A percentile compares a stretch with the other conserved stretches of the same genome.
Conservation (phyloP, 2,888 invertebrate species). For the Epirrita christyi region DNA sequence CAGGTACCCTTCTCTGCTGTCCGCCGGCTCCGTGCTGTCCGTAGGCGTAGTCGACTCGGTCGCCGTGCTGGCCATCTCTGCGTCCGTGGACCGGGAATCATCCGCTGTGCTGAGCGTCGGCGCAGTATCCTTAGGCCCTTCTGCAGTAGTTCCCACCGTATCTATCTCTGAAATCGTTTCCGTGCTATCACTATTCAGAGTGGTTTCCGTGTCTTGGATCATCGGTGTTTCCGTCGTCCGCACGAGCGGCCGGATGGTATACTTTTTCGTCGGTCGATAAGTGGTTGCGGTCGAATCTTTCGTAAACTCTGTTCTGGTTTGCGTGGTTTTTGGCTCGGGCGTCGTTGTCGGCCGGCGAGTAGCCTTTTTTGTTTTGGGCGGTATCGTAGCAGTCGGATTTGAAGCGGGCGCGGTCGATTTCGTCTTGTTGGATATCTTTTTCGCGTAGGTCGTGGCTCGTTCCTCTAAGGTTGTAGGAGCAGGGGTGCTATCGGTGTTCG, state of each 20-base stretch:
- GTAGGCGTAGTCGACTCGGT: constrained; percentile 66
- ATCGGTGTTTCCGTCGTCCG: constrained; percentile 72
- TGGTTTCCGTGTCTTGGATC: constrained; percentile 75
- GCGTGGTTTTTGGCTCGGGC: constrained; percentile 64
- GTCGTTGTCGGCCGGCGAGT: constrained; percentile 70
- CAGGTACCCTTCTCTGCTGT: constrained; percentile 79
- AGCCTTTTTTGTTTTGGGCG: constrained; percentile 71
- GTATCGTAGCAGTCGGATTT: constrained; percentile 64
- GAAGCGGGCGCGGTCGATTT: constrained; percentile 70
- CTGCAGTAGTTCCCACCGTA: constrained; percentile 65
- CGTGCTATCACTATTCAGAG: constrained; percentile 79
- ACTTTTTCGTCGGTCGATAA: constrained; percentile 78
- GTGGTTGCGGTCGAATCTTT: constrained; percentile 66
- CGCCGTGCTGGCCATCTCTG: constrained; percentile 66
- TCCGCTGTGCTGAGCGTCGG: constrained; percentile 66
- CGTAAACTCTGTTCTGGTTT: constrained; percentile 63
- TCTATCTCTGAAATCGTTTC: constrained; percentile 74
- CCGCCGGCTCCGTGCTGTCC: constrained; percentile 74
- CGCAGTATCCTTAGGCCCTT: constrained; percentile 61
- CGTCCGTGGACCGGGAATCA: constrained; percentile 66
- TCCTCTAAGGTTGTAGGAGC: constrained; percentile 70
- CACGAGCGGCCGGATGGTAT: constrained; percentile 79
- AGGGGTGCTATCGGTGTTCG: constrained; percentile 55
- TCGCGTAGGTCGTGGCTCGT: constrained; percentile 67
- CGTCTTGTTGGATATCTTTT: constrained; percentile 72